These are phyloP conservation scores for Tipula confusa DNA, from an alignment of 2,888 invertebrate species.

Conservation along the genomic window DNA sequence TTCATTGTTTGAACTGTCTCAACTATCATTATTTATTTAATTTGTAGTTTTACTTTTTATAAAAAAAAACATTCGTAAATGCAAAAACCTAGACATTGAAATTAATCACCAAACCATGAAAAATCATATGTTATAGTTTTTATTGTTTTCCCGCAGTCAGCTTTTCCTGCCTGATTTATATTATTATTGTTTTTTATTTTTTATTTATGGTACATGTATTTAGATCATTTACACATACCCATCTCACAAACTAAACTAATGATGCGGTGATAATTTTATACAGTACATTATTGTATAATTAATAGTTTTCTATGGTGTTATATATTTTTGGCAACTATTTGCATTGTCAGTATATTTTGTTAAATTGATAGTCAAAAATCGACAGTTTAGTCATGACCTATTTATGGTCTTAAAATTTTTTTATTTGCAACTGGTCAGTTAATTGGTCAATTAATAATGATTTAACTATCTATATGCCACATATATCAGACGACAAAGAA, in stretches of 20 bases:
- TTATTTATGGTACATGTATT: no score
- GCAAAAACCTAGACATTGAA: not conserved
- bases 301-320: not conserved
- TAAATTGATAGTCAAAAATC: not conserved
- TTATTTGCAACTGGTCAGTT: not conserved
- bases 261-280: not conserved
- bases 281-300: not conserved
- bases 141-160: not conserved
- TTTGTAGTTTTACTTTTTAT: no score
- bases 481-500: not conserved
- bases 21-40: no score
- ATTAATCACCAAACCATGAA: not conserved
- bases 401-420: not conserved
- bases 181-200: not conserved
- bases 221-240: not conserved
- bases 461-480: not conserved
- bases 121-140: not conserved
- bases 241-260: not conserved
- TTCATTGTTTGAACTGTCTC: not conserved
- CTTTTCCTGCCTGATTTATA: not conserved
- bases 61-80: not conserved
- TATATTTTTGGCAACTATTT: not conserved
- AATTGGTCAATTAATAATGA: not conserved
- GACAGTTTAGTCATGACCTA: not conserved
- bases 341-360: not conserved